Base-by-base conservation (phyloP, 2,888 invertebrate genomes). In the Tenthredo livida region DNA sequence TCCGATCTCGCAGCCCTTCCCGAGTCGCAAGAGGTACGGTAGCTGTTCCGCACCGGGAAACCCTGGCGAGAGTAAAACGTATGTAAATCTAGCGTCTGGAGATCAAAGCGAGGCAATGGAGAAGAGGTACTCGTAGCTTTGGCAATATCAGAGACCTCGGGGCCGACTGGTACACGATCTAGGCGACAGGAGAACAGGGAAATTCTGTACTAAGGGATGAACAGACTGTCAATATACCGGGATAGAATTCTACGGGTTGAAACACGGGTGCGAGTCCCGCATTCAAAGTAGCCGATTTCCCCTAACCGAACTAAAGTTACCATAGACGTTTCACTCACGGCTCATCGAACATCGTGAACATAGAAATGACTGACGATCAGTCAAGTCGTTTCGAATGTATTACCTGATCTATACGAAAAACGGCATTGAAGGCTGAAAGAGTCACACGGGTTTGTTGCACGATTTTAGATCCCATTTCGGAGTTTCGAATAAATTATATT, bases 31-130 rank as follows among this genome's bases (percentile, higher is more conserved):
- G 73, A 73, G 5, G 21, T 17, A 21, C 40, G 12, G 15, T n/a
- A 43, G 43, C 7, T 15, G 40, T 73, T 73, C 43, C n/a, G 21
- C 43, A 21, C 40, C 43, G 43, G 15, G 17, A 67, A 67, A 67
- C 5, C 67, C 43, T 50, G 50, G 40, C 40, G 25, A 4, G 21
- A 47, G 58, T 61, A n/a, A 61, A 80, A 80, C 21, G n/a, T 80
- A 80, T 58, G 80, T n/a, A 61, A 80, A 58, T 61, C 17, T 37
- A 61, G 2, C 80, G 58, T 40, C 17, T 29, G 61, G 21, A 80
- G 80, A 80, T 80, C 80, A 80, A 80, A 80, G 80, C 58, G 80
- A 80, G 0, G 37, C 50, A 80, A 78, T 80, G 61, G 80, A 80
- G 80, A 58, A 80, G 58, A 61, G 80, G 80, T 40, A 61, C 61